Evolutionary conservation across 2,113 vertebrate genomes (phyloP), one percentile per base, ranked within the genome.

Genomic region (Engraulis encrasicolus): DNA sequence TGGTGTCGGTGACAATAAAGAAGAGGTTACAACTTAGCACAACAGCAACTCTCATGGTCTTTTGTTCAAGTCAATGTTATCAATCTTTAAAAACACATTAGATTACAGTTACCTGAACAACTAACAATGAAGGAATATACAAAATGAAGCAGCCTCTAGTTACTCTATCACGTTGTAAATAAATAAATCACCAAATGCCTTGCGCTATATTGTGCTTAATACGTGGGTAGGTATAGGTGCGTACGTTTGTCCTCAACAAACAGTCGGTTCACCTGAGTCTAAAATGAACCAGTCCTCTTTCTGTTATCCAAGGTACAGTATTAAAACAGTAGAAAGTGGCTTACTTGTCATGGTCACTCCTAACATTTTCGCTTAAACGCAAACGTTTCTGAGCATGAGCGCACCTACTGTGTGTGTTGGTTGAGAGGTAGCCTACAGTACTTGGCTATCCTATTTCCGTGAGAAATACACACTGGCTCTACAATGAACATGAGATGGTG

Each of bases 1-100:
- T 84, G 2, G 95, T 3, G 1, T 99, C 98, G 18, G 94, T 78
- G 0, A 95, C 87, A n/a, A 91, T 88, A 87, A 93, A 97, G 0
- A 86, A 80, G 86, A 97, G 85, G 0, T 93, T 93, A 90, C 91
- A 92, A 82, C 87, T 90, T 84, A 97, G 92, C 0, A 92, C 87
- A 79, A 94, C 92, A 92, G 87, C 92, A 86, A 93, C 87, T 0
- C 85, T 92, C 98, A 99, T 99, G 88, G 83, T 95, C 2, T 34
- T 27, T 17, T 36, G 15, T 34, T 52, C 15, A 23, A 66, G 31
- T 14, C n/a, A 74, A 31, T 36, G 1, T 34, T 17, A 74, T 74
- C 14, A 74, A 74, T 74, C 12, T 74, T 34, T 74, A 15, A 31
- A 74, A 74, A 58, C 20, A n/a, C 23, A 7, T 0, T 58, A 23